Percentiles rank a stretch among this genome's conserved stretches.
Conservation (phyloP, 2,113 vertebrate genomes). For the Anolis carolinensis region DNA sequence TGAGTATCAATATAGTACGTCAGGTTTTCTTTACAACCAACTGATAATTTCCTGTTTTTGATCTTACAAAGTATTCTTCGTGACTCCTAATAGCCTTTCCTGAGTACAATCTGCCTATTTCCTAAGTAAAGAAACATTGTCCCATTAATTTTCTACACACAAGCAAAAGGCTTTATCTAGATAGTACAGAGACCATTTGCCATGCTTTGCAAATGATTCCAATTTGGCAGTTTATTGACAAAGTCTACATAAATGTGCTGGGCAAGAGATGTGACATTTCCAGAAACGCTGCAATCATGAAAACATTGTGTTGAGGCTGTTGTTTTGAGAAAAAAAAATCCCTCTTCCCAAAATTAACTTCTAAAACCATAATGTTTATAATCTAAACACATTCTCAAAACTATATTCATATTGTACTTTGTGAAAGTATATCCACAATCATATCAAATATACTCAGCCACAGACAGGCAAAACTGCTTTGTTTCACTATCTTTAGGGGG, state of each 20-base stretch:
- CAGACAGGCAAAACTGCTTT: no score
- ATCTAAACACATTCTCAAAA: neutral
- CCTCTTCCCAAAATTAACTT: neutral
- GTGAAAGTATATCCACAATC: no score
- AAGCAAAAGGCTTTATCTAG: slow-evolving; percentile 7
- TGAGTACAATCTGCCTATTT: neutral
- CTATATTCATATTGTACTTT: no score
- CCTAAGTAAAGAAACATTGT: neutral
- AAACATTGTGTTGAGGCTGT: neutral
- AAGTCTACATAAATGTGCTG: neutral
- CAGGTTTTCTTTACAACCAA: neutral
- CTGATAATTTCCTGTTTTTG: neutral
- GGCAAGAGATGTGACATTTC: neutral
- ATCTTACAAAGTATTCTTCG: neutral
- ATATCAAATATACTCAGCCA: no score
- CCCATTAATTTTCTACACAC: neutral
- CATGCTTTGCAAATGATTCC: neutral
- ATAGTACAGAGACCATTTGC: neutral
- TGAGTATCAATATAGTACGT: neutral
- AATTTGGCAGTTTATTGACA: neutral
- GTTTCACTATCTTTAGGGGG: neutral
- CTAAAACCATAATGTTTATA: neutral
- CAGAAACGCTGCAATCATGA: neutral
- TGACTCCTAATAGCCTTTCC: neutral
- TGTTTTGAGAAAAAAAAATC: neutral